These are phyloP conservation scores for Paramuricea clavata DNA, from an alignment of 92 coral and sea anemone genomes.

Conservation along the genomic window DNA sequence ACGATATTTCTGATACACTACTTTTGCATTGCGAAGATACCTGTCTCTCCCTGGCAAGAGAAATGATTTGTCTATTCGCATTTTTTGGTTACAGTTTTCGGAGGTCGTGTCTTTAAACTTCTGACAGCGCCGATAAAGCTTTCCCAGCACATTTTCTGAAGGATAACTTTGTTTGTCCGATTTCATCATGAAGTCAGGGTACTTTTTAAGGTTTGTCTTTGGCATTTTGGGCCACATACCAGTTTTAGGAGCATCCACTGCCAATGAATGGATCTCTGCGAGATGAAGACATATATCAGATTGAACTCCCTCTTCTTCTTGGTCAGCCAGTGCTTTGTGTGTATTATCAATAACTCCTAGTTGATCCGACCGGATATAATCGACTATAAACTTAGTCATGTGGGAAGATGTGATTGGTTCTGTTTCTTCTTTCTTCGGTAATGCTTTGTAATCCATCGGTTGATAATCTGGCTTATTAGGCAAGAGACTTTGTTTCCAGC, in stretches of 20 bases:
- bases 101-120: slow-evolving; percentile 82
- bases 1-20: slow-evolving; percentile 74
- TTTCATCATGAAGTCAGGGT: slow-evolving; percentile 97
- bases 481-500: slow-evolving; percentile 81
- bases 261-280: slow-evolving; percentile 82
- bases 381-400: slow-evolving; percentile 82
- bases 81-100: slow-evolving; percentile 46
- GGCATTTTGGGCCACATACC: slow-evolving; percentile 82
- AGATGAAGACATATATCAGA: slow-evolving; percentile 76
- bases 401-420: slow-evolving; percentile 72
- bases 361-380: slow-evolving; percentile 88
- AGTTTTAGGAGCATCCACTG: slow-evolving; percentile 95
- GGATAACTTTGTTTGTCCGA: slow-evolving; percentile 89
- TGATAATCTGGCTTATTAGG: slow-evolving; percentile 53
- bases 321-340: slow-evolving; percentile 93
- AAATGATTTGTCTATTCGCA: slow-evolving; percentile 61
- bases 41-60: slow-evolving; percentile 74
- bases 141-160: slow-evolving; percentile 83
- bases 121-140: slow-evolving; percentile 84
- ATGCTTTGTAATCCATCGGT: slow-evolving; percentile 89
- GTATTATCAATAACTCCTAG: slow-evolving; percentile 92
- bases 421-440: slow-evolving; percentile 55
- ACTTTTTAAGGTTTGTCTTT: slow-evolving; percentile 60
- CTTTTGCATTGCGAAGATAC: slow-evolving; percentile 69
- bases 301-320: slow-evolving; percentile 72